phyloP scores from a whole-genome alignment of 2,113 vertebrate species.

The Nasalis larvatus region DNA sequence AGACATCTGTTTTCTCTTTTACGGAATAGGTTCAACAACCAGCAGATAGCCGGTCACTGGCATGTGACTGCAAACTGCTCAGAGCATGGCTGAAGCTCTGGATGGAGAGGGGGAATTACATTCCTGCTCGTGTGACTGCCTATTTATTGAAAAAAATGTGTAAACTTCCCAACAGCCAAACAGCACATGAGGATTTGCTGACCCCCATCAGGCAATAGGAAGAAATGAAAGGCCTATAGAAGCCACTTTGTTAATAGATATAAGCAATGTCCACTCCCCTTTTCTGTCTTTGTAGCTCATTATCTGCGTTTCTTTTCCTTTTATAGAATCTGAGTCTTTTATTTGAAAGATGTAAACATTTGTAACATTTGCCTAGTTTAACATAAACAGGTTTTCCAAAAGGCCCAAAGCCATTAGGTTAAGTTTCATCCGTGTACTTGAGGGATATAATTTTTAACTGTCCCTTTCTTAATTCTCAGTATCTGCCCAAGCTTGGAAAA shows the following conservation, averaged over 20 bases:
- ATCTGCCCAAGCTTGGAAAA: neutral
- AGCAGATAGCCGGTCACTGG: conserved; percentile 82
- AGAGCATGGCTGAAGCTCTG: conserved; percentile 79
- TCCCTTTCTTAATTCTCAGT: neutral
- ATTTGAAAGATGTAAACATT: neutral
- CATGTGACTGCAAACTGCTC: conserved; percentile 82
- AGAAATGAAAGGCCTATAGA: neutral
- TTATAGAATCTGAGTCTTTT: neutral
- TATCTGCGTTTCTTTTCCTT: neutral
- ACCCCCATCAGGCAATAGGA: neutral
- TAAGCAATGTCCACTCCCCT: neutral
- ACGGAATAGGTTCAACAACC: conserved; percentile 84
- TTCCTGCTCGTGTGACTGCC: conserved; percentile 72
- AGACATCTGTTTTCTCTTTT: conserved; percentile 89
- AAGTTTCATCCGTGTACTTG: neutral
- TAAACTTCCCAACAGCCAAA: conserved; percentile 46
- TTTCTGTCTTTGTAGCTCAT: conserved; percentile 46
- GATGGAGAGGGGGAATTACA: conserved; percentile 73
- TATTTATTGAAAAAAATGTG: conserved; percentile 72
- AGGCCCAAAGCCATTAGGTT: neutral
- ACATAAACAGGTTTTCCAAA: neutral
- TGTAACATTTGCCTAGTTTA: neutral
- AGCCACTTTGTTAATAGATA: conserved; percentile 33
- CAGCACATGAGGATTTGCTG: neutral
- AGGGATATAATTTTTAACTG: neutral